These are phyloP conservation scores for Tachystola acroxantha DNA, from an alignment of 2,888 invertebrate genomes.

Conservation along the genomic window DNA sequence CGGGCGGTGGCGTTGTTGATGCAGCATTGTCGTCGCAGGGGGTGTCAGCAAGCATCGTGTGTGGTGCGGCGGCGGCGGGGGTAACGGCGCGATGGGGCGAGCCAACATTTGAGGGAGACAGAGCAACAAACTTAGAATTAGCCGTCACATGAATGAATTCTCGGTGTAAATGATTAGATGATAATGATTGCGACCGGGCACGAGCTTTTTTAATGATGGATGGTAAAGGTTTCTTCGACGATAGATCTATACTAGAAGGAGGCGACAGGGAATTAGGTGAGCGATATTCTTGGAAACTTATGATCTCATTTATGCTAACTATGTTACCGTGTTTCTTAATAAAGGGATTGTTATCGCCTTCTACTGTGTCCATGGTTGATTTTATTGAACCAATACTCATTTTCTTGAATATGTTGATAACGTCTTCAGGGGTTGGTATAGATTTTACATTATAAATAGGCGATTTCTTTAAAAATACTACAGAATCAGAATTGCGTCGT, in stretches of 20 bases:
- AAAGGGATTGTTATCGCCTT: conserved; percentile 19
- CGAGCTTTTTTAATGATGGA: conserved; percentile 59
- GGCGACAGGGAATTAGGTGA: conserved; percentile 49
- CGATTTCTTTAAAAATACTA: conserved; percentile 29
- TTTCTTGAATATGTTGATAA: conserved; percentile 44
- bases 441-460: conserved; percentile 13
- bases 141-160: conserved; percentile 72
- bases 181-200: conserved; percentile 50
- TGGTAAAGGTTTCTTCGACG: conserved; percentile 45
- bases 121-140: conserved; percentile 78
- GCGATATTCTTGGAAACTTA: conserved; percentile 71
- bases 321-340: conserved; percentile 47
- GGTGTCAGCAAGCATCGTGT: conserved; percentile 36
- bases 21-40: conserved; percentile 18
- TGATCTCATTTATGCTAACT: conserved; percentile 73
- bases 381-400: conserved; percentile 27
- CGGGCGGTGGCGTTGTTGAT: background rate
- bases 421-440: conserved; percentile 32
- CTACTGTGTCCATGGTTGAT: conserved; percentile 11
- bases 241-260: conserved; percentile 44
- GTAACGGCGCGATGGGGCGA: conserved; percentile 66
- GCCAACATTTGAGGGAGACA: conserved; percentile 76
- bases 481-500: conserved; percentile 48
- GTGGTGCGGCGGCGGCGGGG: conserved; percentile 61
- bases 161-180: conserved; percentile 52